phyloP scores from a whole-genome alignment of 2,113 vertebrate species.

The Oncorhynchus tshawytscha region DNA sequence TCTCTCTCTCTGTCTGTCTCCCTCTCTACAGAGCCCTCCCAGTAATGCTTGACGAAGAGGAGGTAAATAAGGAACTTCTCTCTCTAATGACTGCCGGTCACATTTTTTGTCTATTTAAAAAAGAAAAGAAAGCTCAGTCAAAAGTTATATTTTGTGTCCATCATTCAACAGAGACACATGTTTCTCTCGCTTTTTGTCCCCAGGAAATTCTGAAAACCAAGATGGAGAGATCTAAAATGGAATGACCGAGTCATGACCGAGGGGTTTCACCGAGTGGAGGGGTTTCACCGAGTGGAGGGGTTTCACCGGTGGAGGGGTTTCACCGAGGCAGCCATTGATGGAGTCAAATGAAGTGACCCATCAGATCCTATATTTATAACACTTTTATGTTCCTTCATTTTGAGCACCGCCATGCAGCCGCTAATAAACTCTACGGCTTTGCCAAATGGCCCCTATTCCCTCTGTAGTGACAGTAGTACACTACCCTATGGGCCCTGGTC shows the following conservation, averaged over 20 bases:
- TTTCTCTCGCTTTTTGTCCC: neutral
- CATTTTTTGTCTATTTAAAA: slow-evolving; percentile 14
- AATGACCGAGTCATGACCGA: slow-evolving; percentile 27
- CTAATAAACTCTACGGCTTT: neutral
- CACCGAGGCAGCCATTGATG: slow-evolving; percentile 31
- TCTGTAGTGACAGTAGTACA: too few relatives aligned
- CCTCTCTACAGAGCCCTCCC: slow-evolving; percentile 67
- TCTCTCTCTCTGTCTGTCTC: neutral
- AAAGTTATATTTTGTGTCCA: neutral
- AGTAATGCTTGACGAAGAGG: slow-evolving; percentile 73
- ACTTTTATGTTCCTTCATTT: neutral
- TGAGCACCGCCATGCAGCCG: neutral
- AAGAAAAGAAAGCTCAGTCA: slow-evolving; percentile 1
- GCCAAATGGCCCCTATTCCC: too few relatives aligned
- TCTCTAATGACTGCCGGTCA: slow-evolving; percentile 36
- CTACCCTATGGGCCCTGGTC: too few relatives aligned
- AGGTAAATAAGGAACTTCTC: slow-evolving; percentile 58
- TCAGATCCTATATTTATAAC: neutral
- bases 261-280: neutral
- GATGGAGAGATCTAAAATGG: slow-evolving; percentile 78
- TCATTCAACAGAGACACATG: neutral
- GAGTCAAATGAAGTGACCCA: slow-evolving; percentile 9
- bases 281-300: too few relatives aligned
- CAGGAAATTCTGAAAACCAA: slow-evolving; percentile 77
- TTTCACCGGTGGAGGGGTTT: neutral